These are phyloP conservation scores for Cephus sareptanus DNA, from an alignment of 2,888 invertebrate genomes.

Conservation along the genomic window DNA sequence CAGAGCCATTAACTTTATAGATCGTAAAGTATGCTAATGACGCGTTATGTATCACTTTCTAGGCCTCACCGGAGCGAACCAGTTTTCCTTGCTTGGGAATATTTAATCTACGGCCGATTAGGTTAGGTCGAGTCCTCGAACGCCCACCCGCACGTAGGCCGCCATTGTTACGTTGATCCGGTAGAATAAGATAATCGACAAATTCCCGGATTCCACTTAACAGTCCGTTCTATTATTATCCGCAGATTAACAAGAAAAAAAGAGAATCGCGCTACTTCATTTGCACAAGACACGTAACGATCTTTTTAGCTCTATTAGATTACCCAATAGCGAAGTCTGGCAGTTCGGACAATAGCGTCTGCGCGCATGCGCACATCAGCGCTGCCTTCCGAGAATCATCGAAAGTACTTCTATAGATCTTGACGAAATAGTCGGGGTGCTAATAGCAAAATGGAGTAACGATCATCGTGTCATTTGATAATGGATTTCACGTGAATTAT, in stretches of 20 bases:
- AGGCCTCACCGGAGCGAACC: not conserved
- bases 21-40: constrained; percentile 13
- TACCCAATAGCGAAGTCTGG: not conserved
- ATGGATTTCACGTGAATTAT: not conserved
- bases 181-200: not conserved
- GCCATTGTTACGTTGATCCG: not conserved
- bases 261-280: not conserved
- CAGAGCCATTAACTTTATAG: constrained; percentile 2
- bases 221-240: not conserved
- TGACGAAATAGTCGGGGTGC: not conserved
- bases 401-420: not conserved
- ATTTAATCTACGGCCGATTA: not conserved
- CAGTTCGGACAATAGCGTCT: not conserved
- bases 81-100: not conserved
- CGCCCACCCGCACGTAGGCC: not conserved
- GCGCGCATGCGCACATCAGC: not conserved
- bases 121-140: not conserved
- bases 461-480: not conserved
- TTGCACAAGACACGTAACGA: not conserved
- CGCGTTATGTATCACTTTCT: constrained; percentile 16
- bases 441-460: not conserved
- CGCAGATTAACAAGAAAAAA: not conserved
- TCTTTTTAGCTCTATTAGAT: not conserved
- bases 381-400: not conserved
- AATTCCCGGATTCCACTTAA: not conserved